Base-by-base conservation (phyloP, 53 echinoderm and acorn worm genomes). In the Pentamera pediparva region DNA sequence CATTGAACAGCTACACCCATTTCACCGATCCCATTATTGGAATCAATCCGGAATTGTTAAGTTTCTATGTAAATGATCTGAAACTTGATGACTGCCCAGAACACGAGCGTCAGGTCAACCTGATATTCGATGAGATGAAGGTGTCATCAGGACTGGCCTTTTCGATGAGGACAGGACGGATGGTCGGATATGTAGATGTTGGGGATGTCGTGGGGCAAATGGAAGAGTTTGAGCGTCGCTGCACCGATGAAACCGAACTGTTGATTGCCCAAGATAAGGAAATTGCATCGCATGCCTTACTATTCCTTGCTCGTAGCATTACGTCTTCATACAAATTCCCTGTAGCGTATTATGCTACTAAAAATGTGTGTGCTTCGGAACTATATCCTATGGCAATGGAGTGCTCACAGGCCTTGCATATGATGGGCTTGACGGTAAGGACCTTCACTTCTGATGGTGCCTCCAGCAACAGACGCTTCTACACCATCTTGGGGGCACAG, bases 281-380 rank as follows among this genome's bases (percentile, higher is more conserved):
- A n/a, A n/a, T n/a, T n/a, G 91, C 91, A 8, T 82, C 58, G 9
- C 92, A 92, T 65, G 80, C 83, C 7, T 57, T 88, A 11, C 54
- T 85, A n/a, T 37, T 82, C 28, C 88, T 91, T 88, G 69, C 71
- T 4, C 11, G 83, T 0, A 79, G 92, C 0, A 71, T 92, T 0
- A 85, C 82, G 41, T 57, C 65, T 2, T 32, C 76, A 12, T 0
- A 60, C 3, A 62, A 78, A 3, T 59, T 81, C 61, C 70, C 74
- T 4, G 74, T 86, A 6, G 79, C 74, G 3, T 81, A 49, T 18
- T 92, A 67, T 39, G 76, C 92, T 4, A 62, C 69, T n/a, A 1
- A 8, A 7, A 62, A 62, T 35, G 62, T 37, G 2, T 35, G n/a
- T 35, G 62, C 13, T 6, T 11, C 5, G 9, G 35, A 62, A 20